These are phyloP conservation scores for Alectura lathami DNA, from an alignment of 2,113 vertebrate species.

Conservation along the genomic window DNA sequence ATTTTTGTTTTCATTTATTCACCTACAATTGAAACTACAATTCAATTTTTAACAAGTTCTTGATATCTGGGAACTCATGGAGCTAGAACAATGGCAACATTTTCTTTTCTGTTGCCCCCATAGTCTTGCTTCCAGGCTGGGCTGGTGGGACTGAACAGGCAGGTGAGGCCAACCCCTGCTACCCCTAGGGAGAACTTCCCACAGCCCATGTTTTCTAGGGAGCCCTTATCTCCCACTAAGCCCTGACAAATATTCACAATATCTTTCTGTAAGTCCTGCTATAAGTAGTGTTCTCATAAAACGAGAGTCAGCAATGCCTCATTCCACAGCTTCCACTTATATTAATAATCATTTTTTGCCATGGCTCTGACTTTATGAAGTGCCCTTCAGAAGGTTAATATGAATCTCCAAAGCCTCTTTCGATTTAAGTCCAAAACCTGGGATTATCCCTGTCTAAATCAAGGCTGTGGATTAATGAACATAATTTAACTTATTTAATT, in stretches of 20 bases:
- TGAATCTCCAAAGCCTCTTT: constrained; percentile 63
- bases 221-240: neutral
- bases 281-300: neutral
- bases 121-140: neutral
- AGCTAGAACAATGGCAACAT: neutral
- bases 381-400: constrained; percentile 64
- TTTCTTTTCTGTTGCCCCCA: neutral
- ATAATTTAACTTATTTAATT: constrained; percentile 70
- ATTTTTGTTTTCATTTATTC: neutral
- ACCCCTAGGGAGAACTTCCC: accelerated
- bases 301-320: neutral
- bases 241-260: neutral
- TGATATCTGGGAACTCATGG: neutral
- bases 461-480: constrained; percentile 62
- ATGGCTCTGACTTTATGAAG: constrained; percentile 15
- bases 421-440: constrained; percentile 64
- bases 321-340: neutral
- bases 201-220: neutral
- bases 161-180: accelerated
- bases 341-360: constrained; percentile 25
- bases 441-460: constrained; percentile 64
- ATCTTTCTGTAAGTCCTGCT: neutral
- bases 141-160: neutral
- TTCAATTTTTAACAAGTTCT: neutral
- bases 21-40: neutral